Percentiles rank a stretch among this genome's conserved stretches.
Evolutionary conservation across 2,888 invertebrate genomes (phyloP).

Genomic region (Standfussiana lucernea): DNA sequence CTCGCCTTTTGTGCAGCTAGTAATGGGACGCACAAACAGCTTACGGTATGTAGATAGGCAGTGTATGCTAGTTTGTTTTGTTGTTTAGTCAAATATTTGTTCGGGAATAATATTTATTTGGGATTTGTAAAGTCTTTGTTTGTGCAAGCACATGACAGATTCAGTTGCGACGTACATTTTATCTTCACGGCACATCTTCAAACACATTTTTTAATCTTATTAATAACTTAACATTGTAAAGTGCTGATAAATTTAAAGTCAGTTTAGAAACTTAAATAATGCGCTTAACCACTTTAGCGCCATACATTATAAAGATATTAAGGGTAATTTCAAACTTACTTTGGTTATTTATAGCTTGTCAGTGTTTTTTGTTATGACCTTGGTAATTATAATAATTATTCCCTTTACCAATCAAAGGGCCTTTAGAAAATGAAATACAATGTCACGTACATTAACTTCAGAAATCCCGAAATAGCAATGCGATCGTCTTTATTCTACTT

Average conservation of each 20-base stretch:
- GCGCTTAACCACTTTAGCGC: neutral
- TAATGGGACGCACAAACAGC: conserved; percentile 52
- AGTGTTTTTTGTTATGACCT: neutral
- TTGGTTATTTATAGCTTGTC: neutral
- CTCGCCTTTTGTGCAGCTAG: conserved; percentile 52
- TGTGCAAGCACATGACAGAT: neutral
- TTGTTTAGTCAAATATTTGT: conserved; percentile 33
- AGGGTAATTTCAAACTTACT: neutral
- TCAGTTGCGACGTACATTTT: neutral
- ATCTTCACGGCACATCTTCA: neutral
- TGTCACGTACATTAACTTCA: conserved; percentile 30
- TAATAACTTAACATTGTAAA: neutral
- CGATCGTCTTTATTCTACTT: conserved; percentile 28
- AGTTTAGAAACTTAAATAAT: neutral
- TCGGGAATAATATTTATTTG: conserved; percentile 33
- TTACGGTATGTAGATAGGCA: conserved; percentile 4
- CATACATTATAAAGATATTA: neutral
- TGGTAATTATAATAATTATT: conserved; percentile 14
- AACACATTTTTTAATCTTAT: neutral
- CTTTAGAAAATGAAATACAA: conserved; percentile 16
- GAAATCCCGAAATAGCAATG: conserved; percentile 19
- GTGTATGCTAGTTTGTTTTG: conserved; percentile 33
- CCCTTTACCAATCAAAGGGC: neutral
- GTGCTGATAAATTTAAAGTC: neutral
- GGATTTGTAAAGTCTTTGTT: conserved; percentile 13